These are phyloP conservation scores for Tiliacea citrago DNA, from an alignment of 2,888 invertebrate genomes.

Conservation along the genomic window DNA sequence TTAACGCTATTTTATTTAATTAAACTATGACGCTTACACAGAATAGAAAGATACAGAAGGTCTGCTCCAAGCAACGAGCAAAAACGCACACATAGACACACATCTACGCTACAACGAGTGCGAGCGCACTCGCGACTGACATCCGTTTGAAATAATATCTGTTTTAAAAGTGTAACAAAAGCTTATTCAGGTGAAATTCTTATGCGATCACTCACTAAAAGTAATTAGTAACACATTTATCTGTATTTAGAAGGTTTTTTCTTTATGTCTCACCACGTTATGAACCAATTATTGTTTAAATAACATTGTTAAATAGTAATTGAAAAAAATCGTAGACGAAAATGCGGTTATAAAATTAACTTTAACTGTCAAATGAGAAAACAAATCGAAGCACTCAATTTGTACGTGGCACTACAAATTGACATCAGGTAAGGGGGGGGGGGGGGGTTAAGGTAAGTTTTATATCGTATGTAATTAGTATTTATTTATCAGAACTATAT, in stretches of 20 bases:
- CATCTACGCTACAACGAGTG: not conserved
- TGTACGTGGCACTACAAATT: not conserved
- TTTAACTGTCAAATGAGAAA: not conserved
- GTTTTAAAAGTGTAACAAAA: not conserved
- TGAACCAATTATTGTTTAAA: not conserved
- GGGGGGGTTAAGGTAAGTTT: too few relatives aligned
- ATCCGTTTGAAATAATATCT: not conserved
- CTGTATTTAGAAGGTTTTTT: not conserved
- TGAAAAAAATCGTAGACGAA: not conserved
- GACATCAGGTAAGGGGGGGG: too few relatives aligned
- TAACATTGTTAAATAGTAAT: not conserved
- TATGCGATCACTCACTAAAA: not conserved
- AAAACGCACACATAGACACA: not conserved
- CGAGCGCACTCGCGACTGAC: too few relatives aligned
- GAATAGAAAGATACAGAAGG: constrained; percentile 14
- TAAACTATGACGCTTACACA: constrained; percentile 27
- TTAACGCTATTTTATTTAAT: constrained; percentile 54
- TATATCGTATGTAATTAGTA: too few relatives aligned
- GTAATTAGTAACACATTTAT: not conserved
- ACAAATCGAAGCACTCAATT: not conserved
- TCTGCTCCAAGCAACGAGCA: not conserved
- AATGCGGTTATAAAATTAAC: too few relatives aligned
- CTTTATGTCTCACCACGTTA: not conserved
- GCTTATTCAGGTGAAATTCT: too few relatives aligned
- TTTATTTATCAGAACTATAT: too few relatives aligned